These are phyloP conservation scores for Cremastobaeus sp. DNA, from an alignment of 2,888 invertebrate genomes.

Conservation along the genomic window DNA sequence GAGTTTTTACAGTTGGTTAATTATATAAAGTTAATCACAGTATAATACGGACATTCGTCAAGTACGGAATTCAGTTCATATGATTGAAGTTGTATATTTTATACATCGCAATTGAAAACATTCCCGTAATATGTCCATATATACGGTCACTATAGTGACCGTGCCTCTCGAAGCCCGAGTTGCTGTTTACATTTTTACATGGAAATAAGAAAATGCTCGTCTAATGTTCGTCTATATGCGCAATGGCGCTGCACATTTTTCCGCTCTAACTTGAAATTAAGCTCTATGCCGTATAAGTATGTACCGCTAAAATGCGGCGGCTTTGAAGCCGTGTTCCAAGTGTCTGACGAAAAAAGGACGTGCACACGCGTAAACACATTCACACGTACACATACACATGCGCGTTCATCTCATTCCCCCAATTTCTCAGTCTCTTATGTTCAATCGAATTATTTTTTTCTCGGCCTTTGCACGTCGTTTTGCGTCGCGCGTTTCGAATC, in stretches of 20 bases:
- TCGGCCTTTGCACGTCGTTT: no score
- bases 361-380: background rate
- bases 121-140: constrained; percentile 13
- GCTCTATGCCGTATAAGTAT: constrained; percentile 41
- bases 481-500: no score
- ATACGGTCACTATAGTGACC: no score
- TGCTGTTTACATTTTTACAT: constrained; percentile 47
- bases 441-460: constrained; percentile 40
- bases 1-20: no score
- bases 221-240: constrained; percentile 11
- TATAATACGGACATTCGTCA: no score
- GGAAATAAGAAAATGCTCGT: constrained; percentile 29
- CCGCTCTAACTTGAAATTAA: constrained; percentile 42
- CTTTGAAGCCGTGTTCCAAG: constrained; percentile 27
- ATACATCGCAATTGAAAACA: constrained; percentile 28
- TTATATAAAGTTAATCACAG: background rate
- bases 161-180: constrained; percentile 5
- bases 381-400: constrained; percentile 1
- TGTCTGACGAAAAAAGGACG: constrained; percentile 34
- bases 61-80: no score
- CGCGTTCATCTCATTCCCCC: constrained; percentile 25
- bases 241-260: constrained; percentile 26
- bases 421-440: constrained; percentile 37
- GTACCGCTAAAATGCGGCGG: constrained; percentile 33
- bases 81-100: constrained; percentile 24